phyloP scores from a whole-genome alignment of 2,113 vertebrate species.

The Chloebia gouldiae region DNA sequence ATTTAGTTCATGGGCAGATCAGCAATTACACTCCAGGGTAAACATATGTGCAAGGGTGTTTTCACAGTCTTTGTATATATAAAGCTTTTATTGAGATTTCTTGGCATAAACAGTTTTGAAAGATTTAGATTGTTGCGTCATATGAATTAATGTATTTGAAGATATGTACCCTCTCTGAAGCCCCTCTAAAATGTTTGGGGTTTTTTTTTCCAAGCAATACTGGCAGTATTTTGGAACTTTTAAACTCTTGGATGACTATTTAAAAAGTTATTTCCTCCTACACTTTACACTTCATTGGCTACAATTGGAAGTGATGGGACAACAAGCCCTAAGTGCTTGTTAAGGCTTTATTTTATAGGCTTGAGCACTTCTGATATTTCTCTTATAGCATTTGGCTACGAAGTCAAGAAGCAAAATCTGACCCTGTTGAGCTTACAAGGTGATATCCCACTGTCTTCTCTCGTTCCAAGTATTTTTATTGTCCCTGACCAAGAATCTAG shows the following conservation, averaged over 20 bases:
- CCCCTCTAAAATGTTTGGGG: not conserved
- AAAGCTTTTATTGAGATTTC: not conserved
- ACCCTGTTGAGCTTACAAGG: not conserved
- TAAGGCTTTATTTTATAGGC: not conserved
- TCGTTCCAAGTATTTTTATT: not conserved
- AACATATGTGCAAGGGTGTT: not conserved
- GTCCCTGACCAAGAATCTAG: not conserved
- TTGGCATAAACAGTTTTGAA: conserved; percentile 20
- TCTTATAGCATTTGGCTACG: not conserved
- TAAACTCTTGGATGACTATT: not conserved
- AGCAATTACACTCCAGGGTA: not conserved
- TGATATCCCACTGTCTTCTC: not conserved
- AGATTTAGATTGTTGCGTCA: not conserved
- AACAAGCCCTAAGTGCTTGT: not conserved
- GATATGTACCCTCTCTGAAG: not conserved
- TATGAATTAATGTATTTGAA: not conserved
- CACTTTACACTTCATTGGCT: not conserved
- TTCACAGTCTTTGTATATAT: conserved; percentile 5
- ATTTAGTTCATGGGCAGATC: not conserved
- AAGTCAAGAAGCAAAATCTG: not conserved
- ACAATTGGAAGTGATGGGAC: not conserved
- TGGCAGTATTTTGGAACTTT: not conserved
- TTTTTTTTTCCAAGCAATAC: not conserved
- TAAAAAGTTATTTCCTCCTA: not conserved
- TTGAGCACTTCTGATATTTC: not conserved